Base-by-base conservation (phyloP, 2,888 invertebrate genomes). In the Hymenopus coronatus region DNA sequence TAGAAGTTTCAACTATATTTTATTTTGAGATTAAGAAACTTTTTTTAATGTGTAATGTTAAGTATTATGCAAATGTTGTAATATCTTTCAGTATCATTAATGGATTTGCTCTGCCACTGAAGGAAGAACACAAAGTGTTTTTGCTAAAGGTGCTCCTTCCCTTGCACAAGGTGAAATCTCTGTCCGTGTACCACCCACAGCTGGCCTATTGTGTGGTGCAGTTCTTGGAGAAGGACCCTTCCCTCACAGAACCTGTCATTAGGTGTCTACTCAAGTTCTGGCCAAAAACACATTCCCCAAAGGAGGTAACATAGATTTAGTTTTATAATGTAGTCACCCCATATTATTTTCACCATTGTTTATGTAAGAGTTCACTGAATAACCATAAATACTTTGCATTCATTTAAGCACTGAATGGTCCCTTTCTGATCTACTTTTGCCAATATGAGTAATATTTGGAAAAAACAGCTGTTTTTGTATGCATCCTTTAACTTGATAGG, bases 211-310 rank as follows among this genome's bases (percentile, higher is more conserved):
- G 99, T 94, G 98, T 99, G 91, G 99, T 99, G 91, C 99, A 99
- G 95, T 99, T 99, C 95, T 94, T 99, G 90, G 99, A 99, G 93
- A 99, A 99, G 94, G 99, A 99, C 94, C 97, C 99, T 88, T 97
- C 97, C 91, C 95, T 99, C 91, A 98, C 98, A 90, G 98, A 99
- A 93, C 98, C 98, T 89, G 98, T 99, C 91, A 97, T 99, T 92
- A 96, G 97, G 93, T 97, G 98, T 91, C 95, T 99, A 93, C 95
- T 99, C 92, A 99, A 99, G 94, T 99, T 98, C 94, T 99, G 99
- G 99, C 99, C 99, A 91, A 99, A 99, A 94, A 99, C 99, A 46
- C 98, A 99, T 94, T 98, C 98, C 92, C 99, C 99, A 89, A 99
- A 99, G 93, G 99, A 99, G 94, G 95, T 95, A 91, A 90, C 90